phyloP scores from a whole-genome alignment of 2,888 invertebrate species.

The Leptinotarsa juncta region DNA sequence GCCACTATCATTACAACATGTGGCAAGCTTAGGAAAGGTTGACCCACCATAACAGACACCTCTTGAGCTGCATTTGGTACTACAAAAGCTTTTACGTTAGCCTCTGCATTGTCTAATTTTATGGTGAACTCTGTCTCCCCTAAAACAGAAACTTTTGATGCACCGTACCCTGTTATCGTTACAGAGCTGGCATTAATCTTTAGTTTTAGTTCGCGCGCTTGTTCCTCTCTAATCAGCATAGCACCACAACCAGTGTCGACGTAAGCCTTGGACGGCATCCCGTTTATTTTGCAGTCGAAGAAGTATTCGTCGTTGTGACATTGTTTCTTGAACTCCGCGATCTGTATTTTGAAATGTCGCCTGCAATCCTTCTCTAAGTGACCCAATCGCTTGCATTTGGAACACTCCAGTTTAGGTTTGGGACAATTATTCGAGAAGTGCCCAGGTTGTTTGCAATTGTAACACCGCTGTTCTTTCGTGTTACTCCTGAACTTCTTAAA shows the following conservation, averaged over 20 bases:
- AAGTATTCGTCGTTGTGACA: slow-evolving; percentile 24
- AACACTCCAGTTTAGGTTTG: slow-evolving; percentile 21
- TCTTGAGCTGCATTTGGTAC: slow-evolving; percentile 28
- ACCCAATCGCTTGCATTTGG: slow-evolving; percentile 16
- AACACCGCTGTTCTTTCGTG: slow-evolving; percentile 13
- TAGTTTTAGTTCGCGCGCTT: slow-evolving; percentile 16
- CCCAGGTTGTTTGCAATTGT: slow-evolving; percentile 22
- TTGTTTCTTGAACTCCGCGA: slow-evolving; percentile 4
- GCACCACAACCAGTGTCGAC: slow-evolving; percentile 37
- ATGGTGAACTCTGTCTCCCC: slow-evolving; percentile 10
- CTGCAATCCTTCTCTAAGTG: slow-evolving; percentile 17
- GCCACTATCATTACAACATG: slow-evolving; percentile 26
- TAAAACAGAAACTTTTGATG: slow-evolving; percentile 9
- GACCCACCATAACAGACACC: slow-evolving; percentile 37
- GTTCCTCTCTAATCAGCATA: slow-evolving; percentile 31
- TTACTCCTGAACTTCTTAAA: slow-evolving; percentile 1
- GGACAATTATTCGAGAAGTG: slow-evolving; percentile 23
- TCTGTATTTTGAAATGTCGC: neutral
- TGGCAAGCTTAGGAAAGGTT: slow-evolving; percentile 33
- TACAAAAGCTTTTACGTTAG: slow-evolving; percentile 9
- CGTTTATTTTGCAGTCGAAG: slow-evolving; percentile 30
- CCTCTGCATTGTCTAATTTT: slow-evolving; percentile 4
- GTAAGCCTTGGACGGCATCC: slow-evolving; percentile 21
- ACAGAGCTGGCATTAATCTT: neutral
- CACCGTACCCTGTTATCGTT: slow-evolving; percentile 31